Evolutionary conservation across 1,140 invertebrate genomes (phyloP), one percentile per base, ranked within the genome.

Genomic region (Drosophila baimaii): DNA sequence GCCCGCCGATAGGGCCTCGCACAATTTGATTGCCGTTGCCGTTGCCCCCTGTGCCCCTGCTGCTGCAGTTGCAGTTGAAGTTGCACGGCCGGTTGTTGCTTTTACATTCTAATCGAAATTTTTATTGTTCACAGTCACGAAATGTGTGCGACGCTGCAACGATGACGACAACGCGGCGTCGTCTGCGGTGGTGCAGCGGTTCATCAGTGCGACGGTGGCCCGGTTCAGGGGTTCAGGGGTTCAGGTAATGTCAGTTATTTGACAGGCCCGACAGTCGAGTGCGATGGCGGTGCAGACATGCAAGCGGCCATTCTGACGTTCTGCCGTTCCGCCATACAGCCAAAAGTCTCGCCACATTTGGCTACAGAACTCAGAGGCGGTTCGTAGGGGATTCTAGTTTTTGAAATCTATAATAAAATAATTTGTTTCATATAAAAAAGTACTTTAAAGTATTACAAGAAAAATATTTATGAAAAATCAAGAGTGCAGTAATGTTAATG

Each of bases 101-200:
- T 88, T 89, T 88, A 84, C 74, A 88, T 88, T 88, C 84, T 88
- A 88, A 88, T 88, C 84, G 84, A 88, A 88, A 89, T 72, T 88
- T 88, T 88, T 88, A 88, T 88, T 88, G 84, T 88, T 68, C 46
- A 65, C 66, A 88, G 84, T 88, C 84, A 88, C 84, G 84, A 84
- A 80, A 89, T 77, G 84, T 71, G 64, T 73, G 80, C 83, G 77
- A 66, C 79, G 71, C 65, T 71, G 69, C 65, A 72, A 46, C 47
- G 71, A 59, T 68, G 74, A 71, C 65, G 57, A 70, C 44, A 64
- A 57, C 66, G 35, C 74, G 74, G 63, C 49, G 64, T 78, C 76
- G 58, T 64, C 77, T 68, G 46, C 57, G 81, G 56, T 70, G 81
- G 66, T 62, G 66, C 65, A 70, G 65, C 13, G 33, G 66, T 39